Percentiles rank a stretch among this genome's conserved stretches.
These are phyloP conservation scores for Gadus chalcogrammus DNA, from an alignment of 2,113 vertebrate genomes.

Conservation along the genomic window DNA sequence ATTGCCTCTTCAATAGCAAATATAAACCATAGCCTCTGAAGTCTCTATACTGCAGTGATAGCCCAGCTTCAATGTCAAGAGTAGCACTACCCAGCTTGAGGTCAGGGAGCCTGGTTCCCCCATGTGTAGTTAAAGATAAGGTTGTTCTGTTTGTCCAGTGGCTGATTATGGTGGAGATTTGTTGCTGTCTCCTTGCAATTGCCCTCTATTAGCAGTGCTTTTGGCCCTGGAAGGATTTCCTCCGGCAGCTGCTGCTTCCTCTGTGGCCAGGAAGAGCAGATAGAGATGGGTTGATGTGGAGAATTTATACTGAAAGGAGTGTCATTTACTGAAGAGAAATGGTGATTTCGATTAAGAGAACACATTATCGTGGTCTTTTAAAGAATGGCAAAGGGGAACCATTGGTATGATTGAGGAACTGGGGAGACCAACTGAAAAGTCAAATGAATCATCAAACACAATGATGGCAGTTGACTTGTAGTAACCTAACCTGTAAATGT, in stretches of 20 bases:
- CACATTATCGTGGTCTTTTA: too few relatives aligned
- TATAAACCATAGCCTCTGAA: neutral
- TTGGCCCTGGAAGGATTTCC: slow-evolving; percentile 70
- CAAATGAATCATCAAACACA: too few relatives aligned
- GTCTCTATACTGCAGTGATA: slow-evolving; percentile 22
- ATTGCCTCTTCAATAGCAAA: neutral
- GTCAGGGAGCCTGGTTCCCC: slow-evolving; percentile 35
- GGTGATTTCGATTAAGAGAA: too few relatives aligned
- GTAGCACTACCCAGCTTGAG: slow-evolving; percentile 32
- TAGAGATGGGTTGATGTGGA: slow-evolving; percentile 46
- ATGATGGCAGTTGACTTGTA: too few relatives aligned
- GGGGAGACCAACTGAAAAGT: too few relatives aligned
- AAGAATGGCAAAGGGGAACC: too few relatives aligned
- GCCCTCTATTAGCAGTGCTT: slow-evolving; percentile 50
- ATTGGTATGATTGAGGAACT: too few relatives aligned
- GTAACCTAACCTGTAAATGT: too few relatives aligned
- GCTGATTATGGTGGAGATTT: slow-evolving; percentile 43
- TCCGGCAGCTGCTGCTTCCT: slow-evolving; percentile 66
- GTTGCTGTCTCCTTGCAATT: slow-evolving; percentile 21
- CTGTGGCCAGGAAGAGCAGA: slow-evolving; percentile 65
- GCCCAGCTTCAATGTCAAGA: slow-evolving; percentile 60
- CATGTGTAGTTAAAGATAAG: slow-evolving; percentile 58
- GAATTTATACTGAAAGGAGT: too few relatives aligned
- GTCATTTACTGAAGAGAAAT: too few relatives aligned
- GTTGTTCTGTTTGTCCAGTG: slow-evolving; percentile 53